Evolutionary conservation across 2,113 vertebrate genomes (phyloP).

Genomic region (Castor canadensis): DNA sequence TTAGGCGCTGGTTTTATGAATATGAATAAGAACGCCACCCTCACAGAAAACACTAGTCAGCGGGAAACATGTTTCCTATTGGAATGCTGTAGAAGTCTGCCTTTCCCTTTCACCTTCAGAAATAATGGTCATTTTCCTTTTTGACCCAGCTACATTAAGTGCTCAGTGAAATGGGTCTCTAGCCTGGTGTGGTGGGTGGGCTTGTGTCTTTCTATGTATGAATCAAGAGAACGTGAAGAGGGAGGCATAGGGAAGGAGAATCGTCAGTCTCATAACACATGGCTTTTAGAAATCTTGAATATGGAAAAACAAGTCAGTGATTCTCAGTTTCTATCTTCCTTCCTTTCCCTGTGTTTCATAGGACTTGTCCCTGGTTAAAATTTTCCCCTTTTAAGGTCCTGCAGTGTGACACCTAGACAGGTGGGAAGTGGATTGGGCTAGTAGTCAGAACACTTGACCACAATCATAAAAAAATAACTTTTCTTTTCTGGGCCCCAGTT

Average conservation of each 20-base stretch:
- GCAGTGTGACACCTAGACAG: background rate
- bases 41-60: background rate
- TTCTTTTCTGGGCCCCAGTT: background rate
- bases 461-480: conserved; percentile 4
- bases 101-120: background rate
- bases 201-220: background rate
- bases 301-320: background rate
- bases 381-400: background rate
- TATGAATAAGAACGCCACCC: conserved; percentile 30
- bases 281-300: background rate
- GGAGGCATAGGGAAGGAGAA: background rate
- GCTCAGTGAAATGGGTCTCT: background rate
- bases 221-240: background rate
- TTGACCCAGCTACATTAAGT: background rate
- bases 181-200: background rate
- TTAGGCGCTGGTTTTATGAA: conserved; percentile 52
- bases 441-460: background rate
- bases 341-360: background rate
- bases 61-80: no score
- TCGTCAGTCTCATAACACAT: background rate
- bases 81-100: background rate
- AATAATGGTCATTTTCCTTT: background rate
- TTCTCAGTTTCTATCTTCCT: background rate
- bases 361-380: background rate
- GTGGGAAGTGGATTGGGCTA: background rate